These are phyloP conservation scores for Isichthys henryi DNA, from an alignment of 2,113 vertebrate species.

Conservation along the genomic window DNA sequence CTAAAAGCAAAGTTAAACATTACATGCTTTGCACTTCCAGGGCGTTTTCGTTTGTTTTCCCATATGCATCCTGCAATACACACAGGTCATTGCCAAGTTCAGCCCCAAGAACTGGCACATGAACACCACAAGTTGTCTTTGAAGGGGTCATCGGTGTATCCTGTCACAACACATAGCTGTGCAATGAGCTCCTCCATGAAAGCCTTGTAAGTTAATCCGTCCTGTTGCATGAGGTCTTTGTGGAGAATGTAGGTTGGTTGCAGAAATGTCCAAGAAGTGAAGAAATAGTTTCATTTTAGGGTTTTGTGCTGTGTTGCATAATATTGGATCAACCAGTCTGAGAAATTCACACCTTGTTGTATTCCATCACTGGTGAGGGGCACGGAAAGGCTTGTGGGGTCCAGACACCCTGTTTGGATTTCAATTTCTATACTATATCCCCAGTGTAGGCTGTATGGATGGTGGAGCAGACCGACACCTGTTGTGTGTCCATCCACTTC, in stretches of 20 bases:
- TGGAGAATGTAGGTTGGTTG: conserved; percentile 7
- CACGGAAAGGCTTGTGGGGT: neutral
- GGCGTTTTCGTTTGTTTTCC: neutral
- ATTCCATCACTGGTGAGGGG: neutral
- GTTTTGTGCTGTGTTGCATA: conserved; percentile 9
- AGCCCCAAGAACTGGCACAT: neutral
- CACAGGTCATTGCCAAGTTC: neutral
- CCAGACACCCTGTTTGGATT: neutral
- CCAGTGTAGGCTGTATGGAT: neutral
- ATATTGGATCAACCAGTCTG: neutral
- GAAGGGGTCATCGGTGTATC: neutral
- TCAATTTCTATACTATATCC: neutral
- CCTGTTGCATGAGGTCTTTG: neutral
- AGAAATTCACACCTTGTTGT: conserved; percentile 1
- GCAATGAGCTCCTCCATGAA: neutral
- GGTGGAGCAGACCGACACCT: neutral
- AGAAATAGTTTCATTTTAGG: neutral
- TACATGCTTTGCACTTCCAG: neutral
- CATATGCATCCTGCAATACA: neutral
- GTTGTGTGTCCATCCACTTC: neutral
- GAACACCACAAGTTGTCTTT: neutral
- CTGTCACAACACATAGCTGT: neutral
- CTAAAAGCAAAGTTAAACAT: neutral
- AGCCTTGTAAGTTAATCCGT: conserved; percentile 6
- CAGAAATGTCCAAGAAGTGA: neutral